A percentile compares a stretch with the other conserved stretches of the same genome.
Conservation (phyloP, 1,140 invertebrate genomes). For the Drusus annulatus region DNA sequence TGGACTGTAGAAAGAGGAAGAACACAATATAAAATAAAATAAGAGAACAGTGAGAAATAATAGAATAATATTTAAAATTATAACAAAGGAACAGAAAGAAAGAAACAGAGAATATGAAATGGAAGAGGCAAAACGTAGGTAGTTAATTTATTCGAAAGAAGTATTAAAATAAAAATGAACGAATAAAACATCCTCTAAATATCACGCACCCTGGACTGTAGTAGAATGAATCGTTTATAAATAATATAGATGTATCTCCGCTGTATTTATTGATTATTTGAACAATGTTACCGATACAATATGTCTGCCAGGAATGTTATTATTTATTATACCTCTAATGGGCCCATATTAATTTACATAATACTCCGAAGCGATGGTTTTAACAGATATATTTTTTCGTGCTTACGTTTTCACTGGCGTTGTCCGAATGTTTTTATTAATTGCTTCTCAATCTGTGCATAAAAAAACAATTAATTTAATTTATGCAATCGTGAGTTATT, state of each 20-base stretch:
- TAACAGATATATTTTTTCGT: slow-evolving; percentile 48
- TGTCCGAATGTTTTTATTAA: slow-evolving; percentile 10
- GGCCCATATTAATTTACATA: slow-evolving; percentile 58
- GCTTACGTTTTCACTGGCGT: slow-evolving; percentile 36
- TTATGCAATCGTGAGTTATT: too few species aligned
- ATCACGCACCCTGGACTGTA: too few species aligned
- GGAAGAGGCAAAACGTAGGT: too few species aligned
- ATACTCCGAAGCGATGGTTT: slow-evolving; percentile 52
- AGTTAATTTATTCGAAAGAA: too few species aligned
- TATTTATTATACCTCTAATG: slow-evolving; percentile 50
- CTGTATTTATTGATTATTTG: slow-evolving; percentile 37
- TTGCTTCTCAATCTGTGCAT: slow-evolving; percentile 3
- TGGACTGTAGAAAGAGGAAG: neutral
- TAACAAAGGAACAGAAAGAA: too few species aligned
- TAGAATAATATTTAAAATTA: too few species aligned
- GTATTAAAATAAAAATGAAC: too few species aligned
- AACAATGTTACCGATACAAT: slow-evolving; percentile 43
- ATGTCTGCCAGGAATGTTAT: slow-evolving; percentile 47
- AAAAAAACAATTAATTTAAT: neutral
- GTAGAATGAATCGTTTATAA: slow-evolving; percentile 5
- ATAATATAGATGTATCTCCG: slow-evolving; percentile 7
- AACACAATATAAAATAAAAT: too few species aligned
- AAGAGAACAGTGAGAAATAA: too few species aligned
- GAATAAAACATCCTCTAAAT: too few species aligned
- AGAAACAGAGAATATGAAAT: too few species aligned